Evolutionary conservation across 2,888 invertebrate species (phyloP).

Genomic region (Caenorhabditis drosophilae): DNA sequence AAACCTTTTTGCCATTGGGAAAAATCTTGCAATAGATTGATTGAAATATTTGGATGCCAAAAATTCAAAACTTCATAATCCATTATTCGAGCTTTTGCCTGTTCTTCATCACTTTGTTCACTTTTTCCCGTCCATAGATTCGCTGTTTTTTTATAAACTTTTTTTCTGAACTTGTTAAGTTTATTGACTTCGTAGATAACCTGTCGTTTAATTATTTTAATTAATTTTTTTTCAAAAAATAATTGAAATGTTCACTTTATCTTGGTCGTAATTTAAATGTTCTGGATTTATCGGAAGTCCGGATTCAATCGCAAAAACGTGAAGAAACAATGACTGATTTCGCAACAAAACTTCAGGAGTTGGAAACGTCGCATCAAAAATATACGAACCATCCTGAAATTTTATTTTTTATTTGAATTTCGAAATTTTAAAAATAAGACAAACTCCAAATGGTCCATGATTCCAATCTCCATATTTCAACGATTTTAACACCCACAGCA

Average conservation of each 20-base stretch:
- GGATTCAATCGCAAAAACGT: constrained; percentile 76
- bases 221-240: too few species aligned
- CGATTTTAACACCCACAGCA: constrained; percentile 12
- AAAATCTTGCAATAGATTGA: constrained; percentile 92
- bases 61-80: constrained; percentile 79
- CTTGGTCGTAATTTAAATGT: neutral
- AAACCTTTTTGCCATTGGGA: constrained; percentile 83
- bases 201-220: too few species aligned
- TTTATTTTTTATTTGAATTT: constrained; percentile 2
- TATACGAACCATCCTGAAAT: constrained; percentile 70
- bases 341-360: constrained; percentile 72
- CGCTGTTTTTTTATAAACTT: constrained; percentile 83
- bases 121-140: constrained; percentile 87
- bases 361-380: constrained; percentile 64
- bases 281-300: neutral
- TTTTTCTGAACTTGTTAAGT: constrained; percentile 78
- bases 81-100: constrained; percentile 73
- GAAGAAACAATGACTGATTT: constrained; percentile 92
- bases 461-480: constrained; percentile 72
- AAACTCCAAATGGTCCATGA: constrained; percentile 45
- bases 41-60: constrained; percentile 98
- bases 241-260: too few species aligned
- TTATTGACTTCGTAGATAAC: constrained; percentile 40
- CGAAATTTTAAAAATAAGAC: neutral
- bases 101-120: constrained; percentile 63